phyloP scores from a whole-genome alignment of 1,140 invertebrate species.

The Halotydeus destructor region DNA sequence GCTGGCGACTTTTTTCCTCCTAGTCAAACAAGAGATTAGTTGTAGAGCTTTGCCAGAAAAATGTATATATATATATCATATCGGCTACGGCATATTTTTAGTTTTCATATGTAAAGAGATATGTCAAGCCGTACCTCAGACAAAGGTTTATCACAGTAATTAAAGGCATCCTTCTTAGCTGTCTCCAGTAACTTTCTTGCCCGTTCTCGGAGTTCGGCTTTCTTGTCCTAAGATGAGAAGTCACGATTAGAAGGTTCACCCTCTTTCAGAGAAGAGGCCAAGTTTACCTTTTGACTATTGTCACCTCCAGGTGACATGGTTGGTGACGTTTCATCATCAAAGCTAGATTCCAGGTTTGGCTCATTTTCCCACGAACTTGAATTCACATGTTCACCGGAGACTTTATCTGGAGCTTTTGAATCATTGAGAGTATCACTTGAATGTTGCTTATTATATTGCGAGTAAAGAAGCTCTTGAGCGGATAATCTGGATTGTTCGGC shows the following conservation, averaged over 20 bases:
- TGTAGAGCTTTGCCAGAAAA: no score
- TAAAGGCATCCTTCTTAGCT: conserved; percentile 48
- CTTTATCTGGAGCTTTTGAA: no score
- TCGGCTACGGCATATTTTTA: no score
- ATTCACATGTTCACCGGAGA: no score
- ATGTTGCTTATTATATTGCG: background rate
- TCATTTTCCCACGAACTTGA: no score
- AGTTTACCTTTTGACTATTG: conserved; percentile 3
- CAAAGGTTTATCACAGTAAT: no score
- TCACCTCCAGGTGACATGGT: background rate
- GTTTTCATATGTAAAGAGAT: no score
- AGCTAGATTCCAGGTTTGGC: background rate
- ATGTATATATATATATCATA: no score
- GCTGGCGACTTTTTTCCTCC: conserved; percentile 60
- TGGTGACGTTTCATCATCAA: background rate
- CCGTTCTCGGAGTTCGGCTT: conserved; percentile 49
- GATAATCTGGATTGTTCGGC: background rate
- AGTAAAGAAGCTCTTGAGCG: background rate
- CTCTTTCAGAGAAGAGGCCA: background rate
- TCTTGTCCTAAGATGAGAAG: conserved; percentile 13
- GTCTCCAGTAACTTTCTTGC: conserved; percentile 72
- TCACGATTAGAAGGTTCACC: background rate
- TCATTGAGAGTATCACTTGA: background rate
- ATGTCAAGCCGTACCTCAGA: no score
- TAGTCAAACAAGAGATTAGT: no score